These are phyloP conservation scores for Troides aeacus DNA, from an alignment of 2,888 invertebrate species.

Conservation along the genomic window DNA sequence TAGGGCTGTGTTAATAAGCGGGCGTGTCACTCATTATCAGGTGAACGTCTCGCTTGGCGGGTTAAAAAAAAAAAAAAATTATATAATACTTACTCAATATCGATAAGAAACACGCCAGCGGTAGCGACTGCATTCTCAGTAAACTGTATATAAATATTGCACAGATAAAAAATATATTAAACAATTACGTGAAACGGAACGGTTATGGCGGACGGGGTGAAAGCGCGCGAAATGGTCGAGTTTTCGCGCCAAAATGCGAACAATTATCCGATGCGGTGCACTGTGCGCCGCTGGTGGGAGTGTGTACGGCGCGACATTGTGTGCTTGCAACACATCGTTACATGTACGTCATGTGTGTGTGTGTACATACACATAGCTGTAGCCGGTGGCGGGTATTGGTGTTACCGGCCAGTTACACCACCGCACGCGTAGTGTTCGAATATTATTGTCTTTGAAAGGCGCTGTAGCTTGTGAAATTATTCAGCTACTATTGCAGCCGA, in stretches of 20 bases:
- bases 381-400: too few relatives aligned
- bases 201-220: slow-evolving; percentile 23
- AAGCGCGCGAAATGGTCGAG: slow-evolving; percentile 31
- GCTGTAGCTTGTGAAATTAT: too few relatives aligned
- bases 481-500: too few relatives aligned
- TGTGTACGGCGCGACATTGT: neutral
- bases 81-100: slow-evolving; percentile 61
- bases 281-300: neutral
- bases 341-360: too few relatives aligned
- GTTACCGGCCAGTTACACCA: too few relatives aligned
- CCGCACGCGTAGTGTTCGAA: too few relatives aligned
- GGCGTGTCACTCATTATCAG: too few relatives aligned
- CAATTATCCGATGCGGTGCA: neutral
- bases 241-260: slow-evolving; percentile 30
- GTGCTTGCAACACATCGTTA: too few relatives aligned
- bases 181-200: neutral
- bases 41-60: too few relatives aligned
- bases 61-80: neutral
- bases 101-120: slow-evolving; percentile 67
- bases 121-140: slow-evolving; percentile 55
- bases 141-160: neutral
- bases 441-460: too few relatives aligned
- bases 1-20: too few relatives aligned
- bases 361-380: too few relatives aligned
- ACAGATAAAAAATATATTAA: neutral